Evolutionary conservation across 1,140 invertebrate genomes (phyloP).

Genomic region (Rhyzopertha dominica): DNA sequence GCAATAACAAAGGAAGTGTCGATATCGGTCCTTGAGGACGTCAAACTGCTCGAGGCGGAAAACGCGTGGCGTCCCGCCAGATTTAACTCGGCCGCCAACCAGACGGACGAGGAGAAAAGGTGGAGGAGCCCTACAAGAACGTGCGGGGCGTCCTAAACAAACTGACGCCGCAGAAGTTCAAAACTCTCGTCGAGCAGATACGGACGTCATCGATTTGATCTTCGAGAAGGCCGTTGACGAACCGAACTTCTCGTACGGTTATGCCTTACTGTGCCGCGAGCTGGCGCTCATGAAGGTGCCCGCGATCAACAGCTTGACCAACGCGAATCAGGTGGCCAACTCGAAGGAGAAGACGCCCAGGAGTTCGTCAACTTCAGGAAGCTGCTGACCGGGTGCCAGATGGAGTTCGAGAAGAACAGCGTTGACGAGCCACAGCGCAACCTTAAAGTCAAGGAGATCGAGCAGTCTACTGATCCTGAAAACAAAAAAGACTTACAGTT

Average conservation of each 20-base stretch:
- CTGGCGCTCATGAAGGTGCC: conserved; percentile 52
- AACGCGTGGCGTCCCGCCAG: conserved; percentile 85
- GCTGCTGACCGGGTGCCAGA: conserved; percentile 77
- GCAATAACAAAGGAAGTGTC: too few relatives aligned
- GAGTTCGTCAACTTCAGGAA: conserved; percentile 70
- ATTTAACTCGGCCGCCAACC: conserved; percentile 48
- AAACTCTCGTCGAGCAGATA: conserved; percentile 73
- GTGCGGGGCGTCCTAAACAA: conserved; percentile 91
- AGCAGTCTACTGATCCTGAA: conserved; percentile 58
- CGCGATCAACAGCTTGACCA: conserved; percentile 12
- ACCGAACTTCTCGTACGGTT: conserved; percentile 84
- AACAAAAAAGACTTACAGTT: conserved; percentile 68
- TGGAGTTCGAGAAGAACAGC: conserved; percentile 78
- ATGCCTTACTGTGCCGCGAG: conserved; percentile 79
- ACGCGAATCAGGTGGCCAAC: conserved; percentile 1
- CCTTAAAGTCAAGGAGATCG: conserved; percentile 59
- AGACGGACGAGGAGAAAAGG: conserved; percentile 18
- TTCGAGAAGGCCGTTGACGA: conserved; percentile 95
- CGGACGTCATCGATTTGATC: conserved; percentile 80
- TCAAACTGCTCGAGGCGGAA: conserved; percentile 77
- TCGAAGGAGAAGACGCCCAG: conserved; percentile 33
- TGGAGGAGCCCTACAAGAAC: conserved; percentile 67
- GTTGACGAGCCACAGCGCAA: conserved; percentile 58
- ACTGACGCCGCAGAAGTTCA: conserved; percentile 89
- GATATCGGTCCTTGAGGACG: conserved; percentile 70